Evolutionary conservation across 1,140 invertebrate genomes (phyloP).

Genomic region (Aradophagus sp.): DNA sequence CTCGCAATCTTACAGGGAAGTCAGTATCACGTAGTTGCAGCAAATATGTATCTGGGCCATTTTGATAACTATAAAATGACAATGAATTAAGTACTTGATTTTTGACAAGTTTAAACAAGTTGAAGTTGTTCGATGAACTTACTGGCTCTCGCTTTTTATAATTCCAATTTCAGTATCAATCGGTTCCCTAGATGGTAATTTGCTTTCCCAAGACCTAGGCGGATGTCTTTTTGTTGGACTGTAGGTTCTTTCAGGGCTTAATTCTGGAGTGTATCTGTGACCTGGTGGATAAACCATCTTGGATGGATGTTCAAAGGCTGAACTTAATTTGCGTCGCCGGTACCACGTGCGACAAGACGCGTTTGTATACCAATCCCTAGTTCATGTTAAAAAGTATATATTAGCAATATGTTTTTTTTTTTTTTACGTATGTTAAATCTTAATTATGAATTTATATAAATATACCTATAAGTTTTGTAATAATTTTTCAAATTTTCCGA

Average conservation of each 20-base stretch:
- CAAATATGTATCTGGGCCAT: slow-evolving; percentile 96
- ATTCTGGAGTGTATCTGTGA: slow-evolving; percentile 84
- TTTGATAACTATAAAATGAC: slow-evolving; percentile 84
- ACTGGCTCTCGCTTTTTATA: slow-evolving; percentile 91
- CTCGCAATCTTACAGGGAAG: slow-evolving; percentile 91
- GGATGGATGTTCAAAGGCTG: slow-evolving; percentile 92
- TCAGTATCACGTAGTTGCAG: slow-evolving; percentile 93
- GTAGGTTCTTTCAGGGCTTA: slow-evolving; percentile 78
- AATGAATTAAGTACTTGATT: no score
- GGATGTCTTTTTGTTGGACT: slow-evolving; percentile 72
- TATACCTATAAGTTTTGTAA: slow-evolving; percentile 82
- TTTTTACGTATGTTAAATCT: no score
- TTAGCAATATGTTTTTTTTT: no score
- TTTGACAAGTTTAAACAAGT: no score
- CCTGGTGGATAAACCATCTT: slow-evolving; percentile 95
- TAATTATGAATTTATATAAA: no score
- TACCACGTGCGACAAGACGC: slow-evolving; percentile 91
- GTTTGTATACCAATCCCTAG: slow-evolving; percentile 91
- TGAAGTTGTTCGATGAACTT: no score
- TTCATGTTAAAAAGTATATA: no score
- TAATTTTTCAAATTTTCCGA: slow-evolving; percentile 85
- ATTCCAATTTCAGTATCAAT: slow-evolving; percentile 88
- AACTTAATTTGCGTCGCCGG: slow-evolving; percentile 84
- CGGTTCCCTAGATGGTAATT: slow-evolving; percentile 83
- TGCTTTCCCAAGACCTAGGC: slow-evolving; percentile 79